phyloP scores from a whole-genome alignment of 2,797 vertebrate species.

The Enteromius afrohamiltoni region DNA sequence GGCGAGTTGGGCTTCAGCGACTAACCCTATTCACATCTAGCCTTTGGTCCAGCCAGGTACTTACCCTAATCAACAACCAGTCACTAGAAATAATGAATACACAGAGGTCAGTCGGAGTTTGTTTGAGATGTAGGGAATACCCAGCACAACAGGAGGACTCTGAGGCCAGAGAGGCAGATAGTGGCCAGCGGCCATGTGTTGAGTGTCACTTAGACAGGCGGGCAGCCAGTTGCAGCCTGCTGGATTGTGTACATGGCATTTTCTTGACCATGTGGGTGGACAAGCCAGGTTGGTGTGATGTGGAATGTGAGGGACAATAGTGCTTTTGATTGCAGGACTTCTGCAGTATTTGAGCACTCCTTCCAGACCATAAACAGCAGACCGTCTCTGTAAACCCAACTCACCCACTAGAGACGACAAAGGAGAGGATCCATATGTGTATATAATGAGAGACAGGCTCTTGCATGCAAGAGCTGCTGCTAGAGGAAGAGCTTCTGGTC shows the following conservation, averaged over 20 bases:
- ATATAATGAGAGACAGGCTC: slow-evolving; percentile 16
- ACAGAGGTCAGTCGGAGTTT: slow-evolving; percentile 5
- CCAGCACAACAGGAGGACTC: slow-evolving; percentile 37
- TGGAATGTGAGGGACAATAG: slow-evolving; percentile 54
- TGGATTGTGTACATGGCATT: slow-evolving; percentile 46
- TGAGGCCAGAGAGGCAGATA: slow-evolving; percentile 54
- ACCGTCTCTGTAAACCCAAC: slow-evolving; percentile 7
- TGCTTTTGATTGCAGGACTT: slow-evolving; percentile 50
- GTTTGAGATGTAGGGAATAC: slow-evolving; percentile 26
- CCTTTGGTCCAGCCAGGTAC: not conserved
- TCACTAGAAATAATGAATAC: not conserved
- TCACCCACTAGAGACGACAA: not conserved
- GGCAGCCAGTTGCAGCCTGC: slow-evolving; percentile 29
- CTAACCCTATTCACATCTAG: not conserved
- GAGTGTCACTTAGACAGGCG: slow-evolving; percentile 29
- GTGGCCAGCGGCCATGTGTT: slow-evolving; percentile 35
- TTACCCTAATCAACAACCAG: not conserved
- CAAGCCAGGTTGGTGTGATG: slow-evolving; percentile 42
- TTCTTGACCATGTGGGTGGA: slow-evolving; percentile 50
- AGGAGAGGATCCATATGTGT: slow-evolving; percentile 35
- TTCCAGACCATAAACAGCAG: slow-evolving; percentile 34
- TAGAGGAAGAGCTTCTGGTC: slow-evolving; percentile 25
- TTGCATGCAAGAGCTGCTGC: not conserved
- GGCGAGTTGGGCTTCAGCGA: not conserved
- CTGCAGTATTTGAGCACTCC: slow-evolving; percentile 47